Base-by-base conservation (phyloP, 1,140 invertebrate species). In the Eubasilissa regina region DNA sequence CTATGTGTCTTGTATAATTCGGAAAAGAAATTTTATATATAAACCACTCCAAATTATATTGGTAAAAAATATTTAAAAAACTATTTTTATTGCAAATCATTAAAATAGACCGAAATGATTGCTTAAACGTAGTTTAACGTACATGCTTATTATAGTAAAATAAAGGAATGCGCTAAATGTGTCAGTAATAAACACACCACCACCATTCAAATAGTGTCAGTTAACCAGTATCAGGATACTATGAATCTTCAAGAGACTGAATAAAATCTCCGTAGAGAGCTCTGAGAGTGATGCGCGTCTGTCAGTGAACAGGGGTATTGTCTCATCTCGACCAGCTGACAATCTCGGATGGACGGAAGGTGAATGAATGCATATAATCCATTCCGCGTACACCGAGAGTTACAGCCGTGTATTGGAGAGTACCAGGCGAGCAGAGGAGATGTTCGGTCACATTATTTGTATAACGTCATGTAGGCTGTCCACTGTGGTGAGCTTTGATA, bases 391-490 rank as follows among this genome's bases (percentile, higher is more conserved):
- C 47, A 51, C 6, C 25, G 25, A 45, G 44, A 17, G 56, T 45
- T 15, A 25, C 77, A 35, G 48, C 66, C 3, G 48, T 1, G 21
- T 25, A 21, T 21, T 53, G 17, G 9, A 48, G 17, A 25, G 35
- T 75, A 72, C 53, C 66, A 74, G 78, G 72, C 43, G 73, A 47
- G 58, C 56, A 64, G 73, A 64, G 53, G 72, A 80, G 76, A 83
- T 75, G 62, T 25, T 56, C 81, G 78, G 77, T 64, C 45, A 55
- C 78, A 68, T 83, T 83, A 83, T 83, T 83, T 83, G 81, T 83
- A 77, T 74, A 70, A 78, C 56, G 81, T 83, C 81, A 79, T 83
- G 81, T 83, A 78, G 21, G 19, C 81, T 83, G 81, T 83, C 81
- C 25, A 47, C 25, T 25, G 13, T 10, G 9, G 60, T 11, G 64